Conservation (phyloP, 2,888 invertebrate genomes). For the Halictus ligatus region DNA sequence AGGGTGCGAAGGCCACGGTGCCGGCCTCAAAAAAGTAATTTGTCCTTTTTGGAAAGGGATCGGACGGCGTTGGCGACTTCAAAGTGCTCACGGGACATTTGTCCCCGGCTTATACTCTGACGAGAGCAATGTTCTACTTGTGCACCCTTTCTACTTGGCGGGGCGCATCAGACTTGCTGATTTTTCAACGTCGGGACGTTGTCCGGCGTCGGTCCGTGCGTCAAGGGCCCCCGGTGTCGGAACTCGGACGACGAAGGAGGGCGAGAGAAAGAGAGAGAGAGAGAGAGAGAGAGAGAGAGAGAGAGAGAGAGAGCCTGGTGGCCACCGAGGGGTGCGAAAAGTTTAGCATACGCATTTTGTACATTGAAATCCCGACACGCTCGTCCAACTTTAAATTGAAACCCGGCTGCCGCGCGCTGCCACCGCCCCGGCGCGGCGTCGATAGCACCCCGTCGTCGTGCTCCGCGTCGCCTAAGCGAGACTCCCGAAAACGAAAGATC, state of each 20-base stretch:
- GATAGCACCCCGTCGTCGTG: constrained; percentile 53
- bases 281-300: not conserved
- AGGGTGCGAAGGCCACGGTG: constrained; percentile 55
- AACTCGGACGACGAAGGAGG: constrained; percentile 66
- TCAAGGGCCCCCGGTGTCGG: constrained; percentile 63
- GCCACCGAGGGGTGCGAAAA: constrained; percentile 71
- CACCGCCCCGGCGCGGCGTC: constrained; percentile 47
- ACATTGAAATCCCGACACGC: constrained; percentile 82
- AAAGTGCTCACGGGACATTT: constrained; percentile 70
- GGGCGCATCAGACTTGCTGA: constrained; percentile 82
- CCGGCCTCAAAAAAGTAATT: constrained; percentile 69
- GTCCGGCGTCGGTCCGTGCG: constrained; percentile 67
- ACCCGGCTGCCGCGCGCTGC: constrained; percentile 68
- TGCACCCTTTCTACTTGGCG: constrained; percentile 70
- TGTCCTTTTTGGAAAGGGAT: constrained; percentile 63
- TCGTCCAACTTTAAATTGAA: constrained; percentile 81
- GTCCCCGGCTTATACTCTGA: constrained; percentile 62
- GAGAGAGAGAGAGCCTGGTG: constrained; percentile 50
- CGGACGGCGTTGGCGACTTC: constrained; percentile 57
- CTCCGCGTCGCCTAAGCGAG: constrained; percentile 29
- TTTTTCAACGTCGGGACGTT: constrained; percentile 74
- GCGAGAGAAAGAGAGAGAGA: constrained; percentile 43
- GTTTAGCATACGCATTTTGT: constrained; percentile 82
- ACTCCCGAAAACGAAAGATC: constrained; percentile 21
- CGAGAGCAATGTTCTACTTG: constrained; percentile 69